These are phyloP conservation scores for Hydraecia micacea DNA, from an alignment of 2,888 invertebrate species.

Conservation along the genomic window DNA sequence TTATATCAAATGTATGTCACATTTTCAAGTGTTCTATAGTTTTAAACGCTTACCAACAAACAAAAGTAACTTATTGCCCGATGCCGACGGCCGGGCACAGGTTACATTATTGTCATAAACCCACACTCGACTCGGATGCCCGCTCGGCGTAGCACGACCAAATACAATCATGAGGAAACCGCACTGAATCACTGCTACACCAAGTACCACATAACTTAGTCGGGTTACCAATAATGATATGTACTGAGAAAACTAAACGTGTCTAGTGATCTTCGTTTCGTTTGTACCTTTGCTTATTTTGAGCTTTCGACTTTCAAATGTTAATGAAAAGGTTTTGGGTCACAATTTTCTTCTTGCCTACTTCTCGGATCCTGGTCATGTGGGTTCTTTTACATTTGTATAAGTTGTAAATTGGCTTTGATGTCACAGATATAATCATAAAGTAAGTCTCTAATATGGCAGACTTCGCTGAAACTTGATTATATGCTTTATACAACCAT, in stretches of 20 bases:
- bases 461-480: slow-evolving; percentile 22
- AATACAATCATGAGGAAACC: slow-evolving; percentile 70
- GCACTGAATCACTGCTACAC: slow-evolving; percentile 65
- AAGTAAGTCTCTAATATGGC: slow-evolving; percentile 16
- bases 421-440: slow-evolving; percentile 39
- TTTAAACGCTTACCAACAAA: slow-evolving; percentile 85
- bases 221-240: slow-evolving; percentile 69
- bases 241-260: slow-evolving; percentile 63
- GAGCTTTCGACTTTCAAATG: slow-evolving; percentile 65
- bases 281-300: slow-evolving; percentile 54
- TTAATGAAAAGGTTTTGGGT: slow-evolving; percentile 52
- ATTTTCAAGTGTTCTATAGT: slow-evolving; percentile 76
- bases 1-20: slow-evolving; percentile 61
- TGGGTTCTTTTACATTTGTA: slow-evolving; percentile 32
- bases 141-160: slow-evolving; percentile 75
- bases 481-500: slow-evolving; percentile 9
- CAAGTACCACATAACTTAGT: slow-evolving; percentile 60
- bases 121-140: slow-evolving; percentile 71
- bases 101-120: slow-evolving; percentile 82
- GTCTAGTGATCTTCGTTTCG: slow-evolving; percentile 58
- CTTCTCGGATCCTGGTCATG: slow-evolving; percentile 39
- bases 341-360: slow-evolving; percentile 51
- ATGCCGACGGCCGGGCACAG: slow-evolving; percentile 81
- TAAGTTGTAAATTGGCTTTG: slow-evolving; percentile 50
- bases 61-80: slow-evolving; percentile 84